Conservation (phyloP, 2,113 vertebrate genomes). For the Gobiocypris rarus region DNA sequence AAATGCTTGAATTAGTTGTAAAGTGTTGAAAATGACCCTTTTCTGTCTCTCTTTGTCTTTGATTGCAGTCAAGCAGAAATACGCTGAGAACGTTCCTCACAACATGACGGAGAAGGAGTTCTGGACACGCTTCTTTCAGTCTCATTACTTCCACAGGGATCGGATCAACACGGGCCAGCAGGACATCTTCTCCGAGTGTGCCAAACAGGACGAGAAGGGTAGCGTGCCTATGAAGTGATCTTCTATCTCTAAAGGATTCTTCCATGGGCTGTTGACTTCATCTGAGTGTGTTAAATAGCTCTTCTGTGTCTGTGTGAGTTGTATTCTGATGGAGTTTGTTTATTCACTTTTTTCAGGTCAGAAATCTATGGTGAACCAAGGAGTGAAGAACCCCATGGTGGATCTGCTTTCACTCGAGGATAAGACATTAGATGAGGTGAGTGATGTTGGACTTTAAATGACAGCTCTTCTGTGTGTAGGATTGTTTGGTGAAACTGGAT, state of each 20-base stretch:
- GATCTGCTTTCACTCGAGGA: slow-evolving; percentile 93
- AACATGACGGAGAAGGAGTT: slow-evolving; percentile 97
- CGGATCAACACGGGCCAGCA: slow-evolving; percentile 92
- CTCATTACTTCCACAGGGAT: slow-evolving; percentile 98
- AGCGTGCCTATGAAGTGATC: slow-evolving; percentile 5
- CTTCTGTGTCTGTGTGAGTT: neutral
- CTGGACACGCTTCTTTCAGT: slow-evolving; percentile 99
- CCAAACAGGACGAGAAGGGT: slow-evolving; percentile 98
- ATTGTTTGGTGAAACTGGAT: neutral
- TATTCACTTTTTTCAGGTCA: slow-evolving; percentile 76
- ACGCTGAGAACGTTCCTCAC: slow-evolving; percentile 96
- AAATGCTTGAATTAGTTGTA: neutral
- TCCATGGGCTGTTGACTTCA: neutral
- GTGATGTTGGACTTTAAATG: slow-evolving; percentile 22
- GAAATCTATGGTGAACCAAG: slow-evolving; percentile 93
- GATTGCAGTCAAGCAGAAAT: slow-evolving; percentile 93
- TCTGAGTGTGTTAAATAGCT: neutral
- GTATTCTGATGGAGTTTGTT: neutral
- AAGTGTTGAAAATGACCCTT: neutral
- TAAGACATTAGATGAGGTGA: slow-evolving; percentile 95
- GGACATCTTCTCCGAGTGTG: slow-evolving; percentile 98
- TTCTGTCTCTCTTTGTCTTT: slow-evolving; percentile 14
- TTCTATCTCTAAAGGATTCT: neutral
- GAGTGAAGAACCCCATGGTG: slow-evolving; percentile 95
- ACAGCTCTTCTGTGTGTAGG: neutral